Conservation (phyloP, 2,888 invertebrate genomes). For the Xylocampa areola region DNA sequence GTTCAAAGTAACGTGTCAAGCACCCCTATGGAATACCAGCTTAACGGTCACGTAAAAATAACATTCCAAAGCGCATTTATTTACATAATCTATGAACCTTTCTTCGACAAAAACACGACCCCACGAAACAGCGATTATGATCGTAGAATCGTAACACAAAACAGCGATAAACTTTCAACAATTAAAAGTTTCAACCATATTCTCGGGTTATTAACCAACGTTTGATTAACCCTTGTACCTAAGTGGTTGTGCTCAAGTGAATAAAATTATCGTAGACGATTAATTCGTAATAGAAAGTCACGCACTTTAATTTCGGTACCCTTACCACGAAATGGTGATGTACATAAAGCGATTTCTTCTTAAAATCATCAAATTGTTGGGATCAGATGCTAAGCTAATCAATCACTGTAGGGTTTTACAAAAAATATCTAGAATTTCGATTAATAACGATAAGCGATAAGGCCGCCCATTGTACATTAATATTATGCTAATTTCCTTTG, state of each 20-base stretch:
- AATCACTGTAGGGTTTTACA: too few relatives aligned
- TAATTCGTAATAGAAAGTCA: constrained; percentile 65
- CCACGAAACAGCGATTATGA: constrained; percentile 50
- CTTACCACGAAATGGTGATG: background rate
- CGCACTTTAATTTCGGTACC: constrained; percentile 66
- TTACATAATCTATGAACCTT: constrained; percentile 39
- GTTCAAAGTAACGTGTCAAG: constrained; percentile 24
- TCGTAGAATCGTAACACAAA: constrained; percentile 64
- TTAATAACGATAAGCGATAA: too few relatives aligned
- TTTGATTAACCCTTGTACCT: constrained; percentile 59
- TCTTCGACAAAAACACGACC: constrained; percentile 28
- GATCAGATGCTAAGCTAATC: background rate
- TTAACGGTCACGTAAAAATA: constrained; percentile 16
- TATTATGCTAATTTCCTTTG: too few relatives aligned
- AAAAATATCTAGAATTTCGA: too few relatives aligned
- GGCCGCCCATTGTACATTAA: too few relatives aligned
- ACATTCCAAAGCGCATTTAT: constrained; percentile 34
- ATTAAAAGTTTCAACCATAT: constrained; percentile 80
- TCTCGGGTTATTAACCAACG: constrained; percentile 79
- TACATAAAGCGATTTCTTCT: constrained; percentile 31
- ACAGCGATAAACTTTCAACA: constrained; percentile 71
- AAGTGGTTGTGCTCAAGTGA: constrained; percentile 60
- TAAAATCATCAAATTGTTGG: background rate
- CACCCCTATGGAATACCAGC: constrained; percentile 7
- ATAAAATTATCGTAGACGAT: constrained; percentile 79